Percentiles rank a stretch among this genome's conserved stretches.
phyloP scores from a whole-genome alignment of 1,140 invertebrate species.

The Megalonaias nervosa region DNA sequence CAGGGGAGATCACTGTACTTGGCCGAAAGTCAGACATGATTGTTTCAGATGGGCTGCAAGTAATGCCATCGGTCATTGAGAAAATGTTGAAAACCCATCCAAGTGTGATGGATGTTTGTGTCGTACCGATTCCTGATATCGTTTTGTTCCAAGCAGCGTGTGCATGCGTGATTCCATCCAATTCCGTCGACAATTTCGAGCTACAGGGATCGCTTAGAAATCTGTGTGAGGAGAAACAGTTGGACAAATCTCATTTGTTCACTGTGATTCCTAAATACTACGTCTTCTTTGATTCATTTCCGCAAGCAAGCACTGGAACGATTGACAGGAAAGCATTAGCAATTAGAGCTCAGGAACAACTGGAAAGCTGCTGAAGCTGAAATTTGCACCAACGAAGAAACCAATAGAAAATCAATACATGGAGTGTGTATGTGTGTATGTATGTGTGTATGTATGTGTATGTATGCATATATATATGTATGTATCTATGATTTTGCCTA shows the following conservation, averaged over 20 bases:
- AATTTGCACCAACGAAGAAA: too few species aligned
- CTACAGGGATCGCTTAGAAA: background rate
- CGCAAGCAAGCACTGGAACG: conserved; percentile 13
- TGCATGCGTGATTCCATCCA: conserved; percentile 1
- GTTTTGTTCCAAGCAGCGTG: conserved; percentile 4
- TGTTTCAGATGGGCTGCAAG: conserved; percentile 13
- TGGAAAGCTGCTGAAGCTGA: background rate
- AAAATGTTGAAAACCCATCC: conserved; percentile 1
- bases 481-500: too few species aligned
- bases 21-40: conserved; percentile 31
- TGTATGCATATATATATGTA: too few species aligned
- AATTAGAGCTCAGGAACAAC: background rate
- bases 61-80: conserved; percentile 24
- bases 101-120: conserved; percentile 13
- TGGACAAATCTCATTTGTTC: background rate
- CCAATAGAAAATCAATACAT: too few species aligned
- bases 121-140: conserved; percentile 23
- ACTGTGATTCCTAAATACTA: conserved; percentile 19
- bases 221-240: background rate
- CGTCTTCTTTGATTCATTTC: conserved; percentile 11
- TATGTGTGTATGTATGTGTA: too few species aligned
- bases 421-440: too few species aligned
- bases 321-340: background rate
- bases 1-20: conserved; percentile 25
- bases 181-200: background rate